These are phyloP conservation scores for Apogon talboti DNA, from an alignment of 2,797 vertebrate species.

Conservation along the genomic window DNA sequence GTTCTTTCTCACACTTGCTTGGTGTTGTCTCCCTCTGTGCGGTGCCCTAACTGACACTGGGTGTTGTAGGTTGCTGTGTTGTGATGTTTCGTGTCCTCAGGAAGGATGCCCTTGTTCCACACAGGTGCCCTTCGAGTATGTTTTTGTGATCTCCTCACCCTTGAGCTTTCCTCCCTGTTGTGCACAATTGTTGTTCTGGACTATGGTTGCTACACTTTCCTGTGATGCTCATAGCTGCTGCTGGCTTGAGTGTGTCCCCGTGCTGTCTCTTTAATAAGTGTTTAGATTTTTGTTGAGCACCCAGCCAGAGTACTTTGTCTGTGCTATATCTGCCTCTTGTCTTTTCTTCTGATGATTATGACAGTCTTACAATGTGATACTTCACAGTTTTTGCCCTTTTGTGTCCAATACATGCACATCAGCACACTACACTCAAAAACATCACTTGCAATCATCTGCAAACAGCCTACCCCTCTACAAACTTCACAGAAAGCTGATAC, in stretches of 20 bases:
- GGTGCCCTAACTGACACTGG: conserved; percentile 17
- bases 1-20: neutral
- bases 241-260: conserved; percentile 29
- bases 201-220: conserved; percentile 14
- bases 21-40: conserved; percentile 5
- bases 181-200: conserved; percentile 25
- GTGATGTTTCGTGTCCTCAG: conserved; percentile 20
- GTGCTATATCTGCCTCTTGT: conserved; percentile 11
- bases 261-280: conserved; percentile 1
- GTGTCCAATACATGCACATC: neutral
- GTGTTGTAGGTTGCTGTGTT: conserved; percentile 23
- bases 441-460: neutral
- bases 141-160: conserved; percentile 15
- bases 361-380: neutral
- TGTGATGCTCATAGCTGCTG: conserved; percentile 18
- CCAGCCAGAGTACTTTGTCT: neutral
- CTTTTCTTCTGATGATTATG: neutral
- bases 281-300: conserved; percentile 13
- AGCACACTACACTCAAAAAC: neutral
- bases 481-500: no score
- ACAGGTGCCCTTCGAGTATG: conserved; percentile 6
- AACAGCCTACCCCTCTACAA: no score
- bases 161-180: conserved; percentile 6
- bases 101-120: neutral
- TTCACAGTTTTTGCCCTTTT: neutral